A percentile compares a stretch with the other conserved stretches of the same genome.
These are phyloP conservation scores for Fragum fragum DNA, from an alignment of 2,888 invertebrate genomes.

Conservation along the genomic window DNA sequence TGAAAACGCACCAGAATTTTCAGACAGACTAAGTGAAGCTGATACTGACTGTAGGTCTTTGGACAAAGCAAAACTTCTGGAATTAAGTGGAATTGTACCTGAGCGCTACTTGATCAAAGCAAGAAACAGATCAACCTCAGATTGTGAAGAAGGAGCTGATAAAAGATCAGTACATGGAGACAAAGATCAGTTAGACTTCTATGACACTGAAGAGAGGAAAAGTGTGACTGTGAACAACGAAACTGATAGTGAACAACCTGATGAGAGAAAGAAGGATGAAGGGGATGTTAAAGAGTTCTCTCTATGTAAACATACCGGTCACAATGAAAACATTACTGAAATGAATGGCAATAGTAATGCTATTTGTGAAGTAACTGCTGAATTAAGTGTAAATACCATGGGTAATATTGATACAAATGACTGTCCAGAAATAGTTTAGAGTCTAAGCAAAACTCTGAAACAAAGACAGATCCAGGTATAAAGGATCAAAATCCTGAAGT, in stretches of 20 bases:
- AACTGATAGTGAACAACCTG: neutral
- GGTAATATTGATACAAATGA: neutral
- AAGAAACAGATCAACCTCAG: conserved; percentile 14
- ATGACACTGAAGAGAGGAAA: neutral
- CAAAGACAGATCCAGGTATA: neutral
- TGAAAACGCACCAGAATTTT: neutral
- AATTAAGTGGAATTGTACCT: conserved; percentile 58
- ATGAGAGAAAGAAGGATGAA: no score
- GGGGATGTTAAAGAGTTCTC: no score
- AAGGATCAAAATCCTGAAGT: neutral
- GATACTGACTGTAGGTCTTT: conserved; percentile 22
- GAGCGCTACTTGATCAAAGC: conserved; percentile 55
- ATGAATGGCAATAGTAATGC: neutral
- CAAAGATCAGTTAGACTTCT: neutral
- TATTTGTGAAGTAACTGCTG: conserved; percentile 3
- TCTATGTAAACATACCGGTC: no score
- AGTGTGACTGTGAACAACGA: neutral
- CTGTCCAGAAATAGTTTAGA: neutral
- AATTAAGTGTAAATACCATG: neutral
- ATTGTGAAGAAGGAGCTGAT: neutral
- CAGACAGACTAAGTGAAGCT: neutral
- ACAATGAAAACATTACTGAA: no score
- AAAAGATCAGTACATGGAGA: neutral
- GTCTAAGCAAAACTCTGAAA: neutral
- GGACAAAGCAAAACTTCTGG: conserved; percentile 45